Conservation (phyloP, 1,140 invertebrate species). For the Drusus annulatus region DNA sequence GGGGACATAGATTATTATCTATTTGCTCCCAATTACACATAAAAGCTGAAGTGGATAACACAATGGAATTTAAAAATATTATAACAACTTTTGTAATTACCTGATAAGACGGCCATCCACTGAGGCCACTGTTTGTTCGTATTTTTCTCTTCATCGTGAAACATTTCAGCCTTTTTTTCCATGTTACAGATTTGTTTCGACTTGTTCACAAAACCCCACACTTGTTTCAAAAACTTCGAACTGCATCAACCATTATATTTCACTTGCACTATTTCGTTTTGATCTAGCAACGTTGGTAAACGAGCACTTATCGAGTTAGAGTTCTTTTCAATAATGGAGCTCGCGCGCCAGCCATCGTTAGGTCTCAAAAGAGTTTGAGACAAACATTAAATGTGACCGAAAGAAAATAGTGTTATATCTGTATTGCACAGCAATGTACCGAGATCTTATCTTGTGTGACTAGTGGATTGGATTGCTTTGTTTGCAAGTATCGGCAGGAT, state of each 20-base stretch:
- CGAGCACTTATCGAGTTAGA: too few relatives aligned
- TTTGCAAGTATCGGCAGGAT: slow-evolving; percentile 4
- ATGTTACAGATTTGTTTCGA: not conserved
- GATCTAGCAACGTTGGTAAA: too few relatives aligned
- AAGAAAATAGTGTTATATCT: not conserved
- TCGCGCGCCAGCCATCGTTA: too few relatives aligned
- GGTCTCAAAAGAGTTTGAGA: not conserved
- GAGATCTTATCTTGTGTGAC: not conserved
- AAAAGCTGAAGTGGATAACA: not conserved
- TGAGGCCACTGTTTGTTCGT: slow-evolving; percentile 54
- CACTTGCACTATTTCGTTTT: too few relatives aligned
- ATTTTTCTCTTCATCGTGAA: slow-evolving; percentile 1
- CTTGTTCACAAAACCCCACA: too few relatives aligned
- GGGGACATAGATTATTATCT: too few relatives aligned
- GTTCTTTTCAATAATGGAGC: too few relatives aligned
- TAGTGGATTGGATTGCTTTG: not conserved
- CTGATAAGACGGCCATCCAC: slow-evolving; percentile 53
- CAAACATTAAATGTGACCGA: not conserved
- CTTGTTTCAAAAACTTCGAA: not conserved
- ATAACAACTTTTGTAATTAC: slow-evolving; percentile 17
- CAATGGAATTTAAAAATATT: not conserved
- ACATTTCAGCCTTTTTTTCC: not conserved
- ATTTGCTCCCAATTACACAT: too few relatives aligned
- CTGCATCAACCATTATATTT: not conserved
- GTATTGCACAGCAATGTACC: not conserved